Conservation (phyloP, 2,797 vertebrate species). For the Tamandua tetradactyla region DNA sequence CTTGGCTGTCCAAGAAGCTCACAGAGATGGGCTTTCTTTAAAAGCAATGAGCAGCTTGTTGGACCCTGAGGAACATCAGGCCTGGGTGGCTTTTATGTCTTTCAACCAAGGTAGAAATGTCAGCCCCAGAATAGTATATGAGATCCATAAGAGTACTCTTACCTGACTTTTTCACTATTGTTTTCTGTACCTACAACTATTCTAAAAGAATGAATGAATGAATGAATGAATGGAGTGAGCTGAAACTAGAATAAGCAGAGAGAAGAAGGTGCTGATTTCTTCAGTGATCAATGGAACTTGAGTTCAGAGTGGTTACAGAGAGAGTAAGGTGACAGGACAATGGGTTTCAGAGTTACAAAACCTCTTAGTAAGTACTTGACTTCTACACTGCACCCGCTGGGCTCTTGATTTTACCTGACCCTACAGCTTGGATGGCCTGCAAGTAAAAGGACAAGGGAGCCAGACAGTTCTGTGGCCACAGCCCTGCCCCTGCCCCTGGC, state of each 20-base stretch:
- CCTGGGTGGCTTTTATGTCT: background rate
- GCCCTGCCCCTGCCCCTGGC: background rate
- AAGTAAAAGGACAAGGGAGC: background rate
- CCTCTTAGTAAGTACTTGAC: background rate
- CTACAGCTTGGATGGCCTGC: background rate
- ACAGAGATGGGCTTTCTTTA: background rate
- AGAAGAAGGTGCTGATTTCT: background rate
- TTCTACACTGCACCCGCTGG: background rate
- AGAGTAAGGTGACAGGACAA: background rate
- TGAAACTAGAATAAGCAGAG: background rate
- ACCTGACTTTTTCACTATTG: background rate
- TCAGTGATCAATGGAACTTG: no score
- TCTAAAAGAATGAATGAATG: background rate
- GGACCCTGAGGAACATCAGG: background rate
- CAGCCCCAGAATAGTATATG: background rate
- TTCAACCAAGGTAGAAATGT: background rate
- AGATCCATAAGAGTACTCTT: background rate
- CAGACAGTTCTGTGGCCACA: background rate
- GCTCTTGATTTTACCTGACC: background rate
- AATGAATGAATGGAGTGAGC: background rate
- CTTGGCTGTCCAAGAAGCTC: background rate
- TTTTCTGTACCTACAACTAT: background rate
- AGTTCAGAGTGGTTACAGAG: background rate
- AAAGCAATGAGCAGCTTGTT: background rate
- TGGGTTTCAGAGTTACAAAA: background rate